Percentiles rank a stretch among this genome's conserved stretches.
These are phyloP conservation scores for Mus pahari DNA, from an alignment of 2,113 vertebrate species.

Conservation along the genomic window DNA sequence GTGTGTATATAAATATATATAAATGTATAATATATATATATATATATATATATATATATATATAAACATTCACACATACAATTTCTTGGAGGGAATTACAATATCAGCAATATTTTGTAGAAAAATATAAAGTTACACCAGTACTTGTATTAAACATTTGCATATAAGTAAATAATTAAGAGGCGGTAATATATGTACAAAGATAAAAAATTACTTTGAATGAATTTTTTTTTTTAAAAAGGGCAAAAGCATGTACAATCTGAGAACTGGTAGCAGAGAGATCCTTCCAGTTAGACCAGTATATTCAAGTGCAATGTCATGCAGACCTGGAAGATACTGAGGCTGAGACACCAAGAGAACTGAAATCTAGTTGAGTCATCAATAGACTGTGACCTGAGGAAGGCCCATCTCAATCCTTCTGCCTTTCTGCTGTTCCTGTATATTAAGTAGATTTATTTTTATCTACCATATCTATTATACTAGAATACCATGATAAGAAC, in stretches of 20 bases:
- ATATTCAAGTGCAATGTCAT: neutral
- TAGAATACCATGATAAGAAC: neutral
- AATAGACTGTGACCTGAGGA: neutral
- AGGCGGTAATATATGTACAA: neutral
- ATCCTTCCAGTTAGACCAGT: neutral
- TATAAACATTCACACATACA: neutral
- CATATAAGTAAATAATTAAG: neutral
- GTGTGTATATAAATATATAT: too few relatives aligned
- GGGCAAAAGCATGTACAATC: neutral
- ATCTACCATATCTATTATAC: neutral
- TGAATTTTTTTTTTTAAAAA: slow-evolving; percentile 13
- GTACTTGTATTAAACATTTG: slow-evolving; percentile 51
- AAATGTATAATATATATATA: too few relatives aligned
- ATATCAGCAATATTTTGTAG: slow-evolving; percentile 57
- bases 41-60: too few relatives aligned
- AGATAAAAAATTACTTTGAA: neutral
- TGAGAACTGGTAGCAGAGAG: neutral
- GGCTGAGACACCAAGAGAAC: neutral
- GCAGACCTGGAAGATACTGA: neutral
- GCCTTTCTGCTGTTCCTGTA: neutral
- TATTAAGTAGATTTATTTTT: neutral
- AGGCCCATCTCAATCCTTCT: neutral
- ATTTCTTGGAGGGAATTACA: slow-evolving; percentile 44
- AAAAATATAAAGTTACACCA: slow-evolving; percentile 51
- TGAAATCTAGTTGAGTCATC: neutral